Conservation (phyloP, 2,797 vertebrate genomes). For the Scolopax bukidnonensis region DNA sequence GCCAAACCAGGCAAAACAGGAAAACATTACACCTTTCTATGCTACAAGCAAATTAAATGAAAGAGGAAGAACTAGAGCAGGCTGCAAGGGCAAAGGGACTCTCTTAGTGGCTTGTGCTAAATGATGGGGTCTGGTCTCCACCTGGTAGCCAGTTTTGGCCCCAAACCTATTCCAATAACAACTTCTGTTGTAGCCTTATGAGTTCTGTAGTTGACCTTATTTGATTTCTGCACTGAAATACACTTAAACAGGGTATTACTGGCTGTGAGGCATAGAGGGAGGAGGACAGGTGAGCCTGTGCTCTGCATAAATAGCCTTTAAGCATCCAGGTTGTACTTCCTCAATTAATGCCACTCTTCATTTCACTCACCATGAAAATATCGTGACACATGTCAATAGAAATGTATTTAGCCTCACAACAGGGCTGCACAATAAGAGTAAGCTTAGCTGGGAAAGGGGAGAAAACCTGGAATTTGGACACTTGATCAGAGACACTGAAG, state of each 20-base stretch:
- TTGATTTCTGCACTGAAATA: neutral
- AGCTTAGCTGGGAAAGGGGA: neutral
- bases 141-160: neutral
- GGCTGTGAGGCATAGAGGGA: neutral
- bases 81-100: neutral
- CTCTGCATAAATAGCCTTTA: neutral
- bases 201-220: neutral
- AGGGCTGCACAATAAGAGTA: too few relatives aligned
- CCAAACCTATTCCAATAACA: neutral
- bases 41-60: neutral
- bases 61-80: neutral
- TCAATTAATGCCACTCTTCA: neutral
- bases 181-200: neutral
- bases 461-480: neutral
- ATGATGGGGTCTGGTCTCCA: neutral
- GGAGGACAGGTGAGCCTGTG: too few relatives aligned
- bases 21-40: neutral
- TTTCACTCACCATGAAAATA: neutral
- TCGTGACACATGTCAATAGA: accelerated
- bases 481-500: neutral
- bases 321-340: neutral
- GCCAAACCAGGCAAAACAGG: accelerated
- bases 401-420: neutral
- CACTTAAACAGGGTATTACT: neutral
- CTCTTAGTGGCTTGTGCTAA: neutral